A percentile compares a stretch with the other conserved stretches of the same genome.
These are phyloP conservation scores for Batillaria attramentaria DNA, from an alignment of 1,140 invertebrate genomes.

Conservation along the genomic window DNA sequence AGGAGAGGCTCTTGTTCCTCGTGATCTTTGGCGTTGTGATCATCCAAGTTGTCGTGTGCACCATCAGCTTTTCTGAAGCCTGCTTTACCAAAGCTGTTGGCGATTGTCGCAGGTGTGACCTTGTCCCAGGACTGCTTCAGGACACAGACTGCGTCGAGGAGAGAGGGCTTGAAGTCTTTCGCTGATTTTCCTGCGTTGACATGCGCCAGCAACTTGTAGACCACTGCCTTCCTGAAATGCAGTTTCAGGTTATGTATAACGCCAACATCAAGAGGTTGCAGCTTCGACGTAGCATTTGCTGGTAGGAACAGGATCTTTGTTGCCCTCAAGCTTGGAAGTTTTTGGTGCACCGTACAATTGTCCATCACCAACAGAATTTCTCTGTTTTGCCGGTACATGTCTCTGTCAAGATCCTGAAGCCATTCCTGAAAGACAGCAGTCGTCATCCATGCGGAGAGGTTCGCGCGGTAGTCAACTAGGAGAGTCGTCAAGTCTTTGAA, in stretches of 20 bases:
- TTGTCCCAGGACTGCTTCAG: background rate
- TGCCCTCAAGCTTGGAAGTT: conserved; percentile 14
- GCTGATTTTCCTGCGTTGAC: conserved; percentile 5
- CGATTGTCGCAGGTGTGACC: conserved; percentile 4
- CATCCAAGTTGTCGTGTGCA: background rate
- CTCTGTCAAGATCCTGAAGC: too few relatives aligned
- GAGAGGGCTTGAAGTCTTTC: conserved; percentile 22
- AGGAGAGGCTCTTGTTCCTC: conserved; percentile 2
- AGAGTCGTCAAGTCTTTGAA: too few relatives aligned
- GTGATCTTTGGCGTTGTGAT: background rate
- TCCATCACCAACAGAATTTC: too few relatives aligned
- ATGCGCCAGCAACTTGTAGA: conserved; percentile 10
- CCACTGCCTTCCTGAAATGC: conserved; percentile 15
- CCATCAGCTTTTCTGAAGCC: conserved; percentile 2
- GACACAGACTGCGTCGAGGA: conserved; percentile 7
- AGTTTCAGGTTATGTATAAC: conserved; percentile 17
- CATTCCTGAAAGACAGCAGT: too few relatives aligned
- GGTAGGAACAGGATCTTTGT: conserved; percentile 11
- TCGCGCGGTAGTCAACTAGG: too few relatives aligned
- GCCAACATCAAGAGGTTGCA: conserved; percentile 13
- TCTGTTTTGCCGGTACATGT: too few relatives aligned
- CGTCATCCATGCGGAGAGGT: too few relatives aligned
- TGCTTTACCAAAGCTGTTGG: conserved; percentile 2
- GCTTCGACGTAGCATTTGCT: background rate
- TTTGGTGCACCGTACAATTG: background rate